These are phyloP conservation scores for Diaphora mendica DNA, from an alignment of 2,888 invertebrate species.

Conservation along the genomic window DNA sequence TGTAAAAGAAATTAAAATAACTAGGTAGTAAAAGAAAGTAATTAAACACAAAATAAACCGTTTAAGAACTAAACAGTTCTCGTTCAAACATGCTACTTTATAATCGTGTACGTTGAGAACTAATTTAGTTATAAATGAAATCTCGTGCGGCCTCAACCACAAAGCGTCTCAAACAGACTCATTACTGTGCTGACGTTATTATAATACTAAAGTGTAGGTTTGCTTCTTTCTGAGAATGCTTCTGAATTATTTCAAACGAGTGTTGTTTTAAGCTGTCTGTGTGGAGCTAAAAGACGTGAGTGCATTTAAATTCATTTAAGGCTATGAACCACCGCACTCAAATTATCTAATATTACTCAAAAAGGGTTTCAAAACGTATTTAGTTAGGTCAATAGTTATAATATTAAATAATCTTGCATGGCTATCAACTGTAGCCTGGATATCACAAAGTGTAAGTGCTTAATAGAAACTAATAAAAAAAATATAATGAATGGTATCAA, in stretches of 20 bases:
- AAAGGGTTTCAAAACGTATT: not conserved
- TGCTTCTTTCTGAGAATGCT: constrained; percentile 29
- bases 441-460: no score
- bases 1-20: no score
- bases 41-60: constrained; percentile 28
- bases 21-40: constrained; percentile 5
- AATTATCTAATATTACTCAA: not conserved
- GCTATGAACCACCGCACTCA: not conserved
- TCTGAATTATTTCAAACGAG: constrained; percentile 1
- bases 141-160: constrained; percentile 30
- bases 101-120: constrained; percentile 45
- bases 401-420: not conserved
- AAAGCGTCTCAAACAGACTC: constrained; percentile 52
- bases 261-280: constrained; percentile 6
- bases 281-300: not conserved
- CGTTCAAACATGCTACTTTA: constrained; percentile 42
- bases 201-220: constrained; percentile 26
- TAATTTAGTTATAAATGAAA: constrained; percentile 53
- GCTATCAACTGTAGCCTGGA: no score
- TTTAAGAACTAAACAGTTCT: constrained; percentile 20
- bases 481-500: no score
- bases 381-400: not conserved
- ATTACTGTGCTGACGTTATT: constrained; percentile 49
- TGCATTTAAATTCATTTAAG: not conserved
- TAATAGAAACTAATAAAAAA: no score